Evolutionary conservation across 1,140 invertebrate genomes (phyloP).

Genomic region (Drosophila melanica): DNA sequence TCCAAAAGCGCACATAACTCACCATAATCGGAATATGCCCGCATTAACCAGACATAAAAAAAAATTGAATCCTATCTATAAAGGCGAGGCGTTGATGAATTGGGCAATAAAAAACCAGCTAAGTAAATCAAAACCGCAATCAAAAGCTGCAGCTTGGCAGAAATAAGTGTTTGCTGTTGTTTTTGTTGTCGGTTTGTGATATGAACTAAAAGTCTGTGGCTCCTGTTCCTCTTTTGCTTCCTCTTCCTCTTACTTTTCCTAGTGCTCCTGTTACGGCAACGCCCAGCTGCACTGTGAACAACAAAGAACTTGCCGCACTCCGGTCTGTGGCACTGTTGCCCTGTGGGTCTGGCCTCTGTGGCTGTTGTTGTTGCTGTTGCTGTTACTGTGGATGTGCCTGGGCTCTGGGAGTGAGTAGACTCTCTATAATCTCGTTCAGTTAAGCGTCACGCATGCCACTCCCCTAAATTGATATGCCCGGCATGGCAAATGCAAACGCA

Average conservation of each 20-base stretch:
- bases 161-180: conserved; percentile 4
- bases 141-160: conserved; percentile 20
- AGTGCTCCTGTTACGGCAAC: conserved; percentile 52
- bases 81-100: conserved; percentile 28
- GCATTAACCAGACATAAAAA: neutral
- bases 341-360: neutral
- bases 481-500: conserved; percentile 63
- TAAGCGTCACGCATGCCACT: conserved; percentile 80
- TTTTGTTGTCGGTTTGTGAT: conserved; percentile 14
- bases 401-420: conserved; percentile 41
- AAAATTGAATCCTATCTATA: neutral
- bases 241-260: conserved; percentile 1
- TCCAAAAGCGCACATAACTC: neutral
- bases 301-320: conserved; percentile 71
- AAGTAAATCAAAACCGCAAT: conserved; percentile 45
- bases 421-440: conserved; percentile 79
- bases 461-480: conserved; percentile 79
- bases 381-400: conserved; percentile 2
- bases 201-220: conserved; percentile 28
- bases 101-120: conserved; percentile 23
- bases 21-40: neutral
- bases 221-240: conserved; percentile 26
- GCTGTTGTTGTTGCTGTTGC: neutral
- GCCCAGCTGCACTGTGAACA: conserved; percentile 63
- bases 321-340: conserved; percentile 4